phyloP scores from a whole-genome alignment of 2,888 invertebrate genomes.

The Sylvicola cinctus region DNA sequence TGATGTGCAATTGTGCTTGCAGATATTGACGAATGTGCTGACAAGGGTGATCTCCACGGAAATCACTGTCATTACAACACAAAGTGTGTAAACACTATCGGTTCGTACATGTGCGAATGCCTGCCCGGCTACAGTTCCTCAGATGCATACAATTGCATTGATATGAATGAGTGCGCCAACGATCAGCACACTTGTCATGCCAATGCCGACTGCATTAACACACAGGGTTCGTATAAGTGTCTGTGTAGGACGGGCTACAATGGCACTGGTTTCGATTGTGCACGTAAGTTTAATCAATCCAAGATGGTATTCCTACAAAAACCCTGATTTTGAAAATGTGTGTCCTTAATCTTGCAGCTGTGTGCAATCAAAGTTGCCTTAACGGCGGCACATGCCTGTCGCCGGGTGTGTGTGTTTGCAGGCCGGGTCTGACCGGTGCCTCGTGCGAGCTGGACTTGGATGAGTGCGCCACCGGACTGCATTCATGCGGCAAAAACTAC shows the following conservation, averaged over 20 bases:
- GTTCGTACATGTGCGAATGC: conserved; percentile 71
- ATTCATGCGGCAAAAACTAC: conserved; percentile 54
- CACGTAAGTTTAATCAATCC: conserved; percentile 47
- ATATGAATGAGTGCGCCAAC: conserved; percentile 58
- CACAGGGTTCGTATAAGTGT: conserved; percentile 62
- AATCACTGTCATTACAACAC: conserved; percentile 76
- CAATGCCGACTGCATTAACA: conserved; percentile 61
- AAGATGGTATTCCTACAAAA: no score
- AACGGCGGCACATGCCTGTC: conserved; percentile 66
- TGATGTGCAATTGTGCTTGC: no score
- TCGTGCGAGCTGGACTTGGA: conserved; percentile 74
- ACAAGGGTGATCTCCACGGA: conserved; percentile 53
- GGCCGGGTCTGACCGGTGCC: conserved; percentile 58
- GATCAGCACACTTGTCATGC: conserved; percentile 52
- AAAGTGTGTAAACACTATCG: conserved; percentile 59
- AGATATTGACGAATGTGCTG: conserved; percentile 75
- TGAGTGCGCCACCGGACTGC: conserved; percentile 52
- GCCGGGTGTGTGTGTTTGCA: conserved; percentile 60
- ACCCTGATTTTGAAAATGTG: conserved; percentile 1
- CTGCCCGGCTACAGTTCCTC: conserved; percentile 52
- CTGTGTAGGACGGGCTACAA: conserved; percentile 47
- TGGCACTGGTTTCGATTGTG: conserved; percentile 60
- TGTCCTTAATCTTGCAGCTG: conserved; percentile 37
- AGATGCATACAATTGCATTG: conserved; percentile 61
- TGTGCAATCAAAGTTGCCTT: conserved; percentile 58